phyloP scores from a whole-genome alignment of 1,140 invertebrate genomes.

The Notospermus geniculatus region DNA sequence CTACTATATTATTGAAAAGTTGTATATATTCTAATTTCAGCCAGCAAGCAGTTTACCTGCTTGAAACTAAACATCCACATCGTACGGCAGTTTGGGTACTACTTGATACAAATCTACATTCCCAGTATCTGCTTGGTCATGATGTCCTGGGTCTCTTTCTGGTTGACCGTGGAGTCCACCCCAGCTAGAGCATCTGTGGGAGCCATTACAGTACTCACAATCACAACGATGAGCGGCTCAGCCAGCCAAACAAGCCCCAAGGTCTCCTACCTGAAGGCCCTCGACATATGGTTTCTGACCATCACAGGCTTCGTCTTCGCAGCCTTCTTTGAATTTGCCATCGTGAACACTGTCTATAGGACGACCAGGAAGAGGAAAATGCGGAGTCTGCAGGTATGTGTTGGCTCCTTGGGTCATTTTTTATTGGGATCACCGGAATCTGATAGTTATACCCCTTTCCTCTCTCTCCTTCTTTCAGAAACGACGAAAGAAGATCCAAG shows the following conservation, averaged over 20 bases:
- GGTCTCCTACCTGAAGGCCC: conserved; percentile 74
- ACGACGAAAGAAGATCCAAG: no score
- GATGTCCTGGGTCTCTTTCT: conserved; percentile 91
- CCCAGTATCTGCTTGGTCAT: conserved; percentile 90
- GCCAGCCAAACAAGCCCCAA: conserved; percentile 58
- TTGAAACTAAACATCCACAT: conserved; percentile 80
- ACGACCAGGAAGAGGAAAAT: not conserved
- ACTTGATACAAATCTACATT: conserved; percentile 85
- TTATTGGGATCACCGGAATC: no score
- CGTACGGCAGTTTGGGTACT: conserved; percentile 84
- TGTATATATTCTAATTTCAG: not conserved
- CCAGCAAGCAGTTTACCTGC: conserved; percentile 60
- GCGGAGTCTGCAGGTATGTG: no score
- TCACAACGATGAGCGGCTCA: conserved; percentile 61
- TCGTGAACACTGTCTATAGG: conserved; percentile 65
- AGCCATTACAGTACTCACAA: conserved; percentile 60
- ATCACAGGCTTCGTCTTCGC: conserved; percentile 89
- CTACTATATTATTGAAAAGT: no score
- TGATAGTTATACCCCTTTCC: no score
- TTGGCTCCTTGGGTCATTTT: no score
- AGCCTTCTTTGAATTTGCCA: conserved; percentile 83
- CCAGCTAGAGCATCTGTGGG: conserved; percentile 60
- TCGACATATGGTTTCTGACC: conserved; percentile 89
- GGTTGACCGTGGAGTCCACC: conserved; percentile 66
- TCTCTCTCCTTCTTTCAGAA: no score